These are phyloP conservation scores for Galerucella calmariensis DNA, from an alignment of 2,888 invertebrate genomes.

Conservation along the genomic window DNA sequence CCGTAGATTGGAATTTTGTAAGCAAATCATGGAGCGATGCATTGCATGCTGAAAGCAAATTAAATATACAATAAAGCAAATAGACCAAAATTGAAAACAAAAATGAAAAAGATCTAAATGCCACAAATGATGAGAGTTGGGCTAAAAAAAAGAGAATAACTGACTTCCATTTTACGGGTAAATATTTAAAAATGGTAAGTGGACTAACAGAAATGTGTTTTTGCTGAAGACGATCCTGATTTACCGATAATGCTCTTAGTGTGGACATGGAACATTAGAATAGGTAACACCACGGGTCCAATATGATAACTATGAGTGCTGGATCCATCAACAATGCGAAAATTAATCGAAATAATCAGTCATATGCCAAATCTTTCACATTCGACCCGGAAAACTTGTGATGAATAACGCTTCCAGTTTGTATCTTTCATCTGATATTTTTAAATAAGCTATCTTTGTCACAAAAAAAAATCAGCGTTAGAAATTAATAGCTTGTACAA, in stretches of 20 bases:
- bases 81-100: not conserved
- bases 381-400: not conserved
- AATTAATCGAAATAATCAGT: not conserved
- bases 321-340: not conserved
- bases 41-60: too few relatives aligned
- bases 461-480: not conserved
- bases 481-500: not conserved
- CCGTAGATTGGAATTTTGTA: too few relatives aligned
- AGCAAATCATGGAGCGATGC: too few relatives aligned
- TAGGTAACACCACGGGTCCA: not conserved
- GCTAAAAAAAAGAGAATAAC: constrained; percentile 6
- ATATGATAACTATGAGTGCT: constrained; percentile 9
- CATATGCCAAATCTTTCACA: not conserved
- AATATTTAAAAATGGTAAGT: constrained; percentile 1
- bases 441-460: not conserved
- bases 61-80: not conserved
- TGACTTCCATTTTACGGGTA: not conserved
- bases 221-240: constrained; percentile 13
- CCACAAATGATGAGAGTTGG: constrained; percentile 1
- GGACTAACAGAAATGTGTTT: constrained; percentile 1
- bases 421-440: not conserved
- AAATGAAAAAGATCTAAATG: not conserved
- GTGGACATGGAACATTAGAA: constrained; percentile 7
- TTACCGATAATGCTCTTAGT: constrained; percentile 5
- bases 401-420: not conserved